Conservation (phyloP, 2,113 vertebrate genomes). For the Collichthys lucidus region DNA sequence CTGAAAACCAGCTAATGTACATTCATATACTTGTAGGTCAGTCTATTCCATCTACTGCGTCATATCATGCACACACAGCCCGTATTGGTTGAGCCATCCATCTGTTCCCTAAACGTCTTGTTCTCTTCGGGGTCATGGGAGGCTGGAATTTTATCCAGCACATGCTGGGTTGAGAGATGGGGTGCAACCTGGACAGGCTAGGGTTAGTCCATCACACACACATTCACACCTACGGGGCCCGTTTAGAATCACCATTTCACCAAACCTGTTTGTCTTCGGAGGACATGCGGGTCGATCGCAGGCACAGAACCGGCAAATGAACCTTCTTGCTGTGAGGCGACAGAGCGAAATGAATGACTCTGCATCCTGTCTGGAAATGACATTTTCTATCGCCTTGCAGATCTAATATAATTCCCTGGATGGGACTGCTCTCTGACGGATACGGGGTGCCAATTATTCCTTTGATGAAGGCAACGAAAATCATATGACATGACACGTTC, state of each 20-base stretch:
- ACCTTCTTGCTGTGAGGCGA: neutral
- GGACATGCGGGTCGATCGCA: neutral
- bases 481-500: constrained; percentile 31
- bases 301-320: neutral
- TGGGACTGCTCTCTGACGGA: neutral
- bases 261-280: neutral
- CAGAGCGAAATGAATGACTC: neutral
- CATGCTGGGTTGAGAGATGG: neutral
- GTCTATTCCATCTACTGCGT: neutral
- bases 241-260: neutral
- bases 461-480: constrained; percentile 14
- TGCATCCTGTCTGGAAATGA: accelerated
- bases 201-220: constrained; percentile 1
- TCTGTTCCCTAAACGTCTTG: neutral
- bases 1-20: neutral
- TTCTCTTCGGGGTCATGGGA: constrained; percentile 1
- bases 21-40: neutral
- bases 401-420: neutral
- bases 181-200: neutral
- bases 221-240: neutral
- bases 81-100: constrained; percentile 4
- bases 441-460: constrained; percentile 23
- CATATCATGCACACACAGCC: neutral
- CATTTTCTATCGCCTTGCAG: neutral
- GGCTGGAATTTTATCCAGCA: constrained; percentile 12